phyloP scores from a whole-genome alignment of 1,140 invertebrate genomes.

The Orius insidiosus region DNA sequence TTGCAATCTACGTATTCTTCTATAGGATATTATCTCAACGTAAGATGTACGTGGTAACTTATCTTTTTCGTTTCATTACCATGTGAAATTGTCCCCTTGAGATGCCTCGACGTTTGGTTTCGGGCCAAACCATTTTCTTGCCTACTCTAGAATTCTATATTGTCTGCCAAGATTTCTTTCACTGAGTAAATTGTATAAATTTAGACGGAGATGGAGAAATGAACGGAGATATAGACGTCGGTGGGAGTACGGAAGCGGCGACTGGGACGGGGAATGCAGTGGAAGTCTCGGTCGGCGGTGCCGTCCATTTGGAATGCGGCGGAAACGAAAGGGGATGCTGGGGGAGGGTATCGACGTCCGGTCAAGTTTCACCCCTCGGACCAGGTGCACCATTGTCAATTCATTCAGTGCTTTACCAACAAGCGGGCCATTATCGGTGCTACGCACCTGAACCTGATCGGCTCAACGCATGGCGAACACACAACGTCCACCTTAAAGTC shows the following conservation, averaged over 20 bases:
- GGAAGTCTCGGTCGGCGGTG: conserved; percentile 65
- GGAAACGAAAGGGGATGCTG: conserved; percentile 38
- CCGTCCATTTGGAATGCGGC: conserved; percentile 66
- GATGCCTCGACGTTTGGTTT: neutral
- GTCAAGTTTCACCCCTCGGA: conserved; percentile 28
- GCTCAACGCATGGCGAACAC: conserved; percentile 31
- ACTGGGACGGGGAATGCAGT: conserved; percentile 32
- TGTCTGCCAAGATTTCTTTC: neutral
- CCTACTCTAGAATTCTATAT: neutral
- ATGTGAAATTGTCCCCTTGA: neutral
- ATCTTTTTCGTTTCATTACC: conserved; percentile 10
- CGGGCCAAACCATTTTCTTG: neutral
- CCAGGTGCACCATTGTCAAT: conserved; percentile 38
- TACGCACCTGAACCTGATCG: conserved; percentile 39
- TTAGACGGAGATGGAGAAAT: conserved; percentile 8
- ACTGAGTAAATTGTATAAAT: neutral
- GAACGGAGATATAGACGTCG: conserved; percentile 36
- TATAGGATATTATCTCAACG: conserved; percentile 76
- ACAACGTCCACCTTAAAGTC: conserved; percentile 34
- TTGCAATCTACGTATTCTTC: conserved; percentile 65
- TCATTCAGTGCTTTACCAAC: conserved; percentile 54
- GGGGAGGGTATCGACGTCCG: conserved; percentile 23
- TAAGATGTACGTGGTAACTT: conserved; percentile 45
- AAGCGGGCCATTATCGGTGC: conserved; percentile 57
- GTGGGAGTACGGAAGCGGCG: conserved; percentile 26